A percentile compares a stretch with the other conserved stretches of the same genome.
Conservation (phyloP, 2,888 invertebrate genomes). For the Archips xylosteana region DNA sequence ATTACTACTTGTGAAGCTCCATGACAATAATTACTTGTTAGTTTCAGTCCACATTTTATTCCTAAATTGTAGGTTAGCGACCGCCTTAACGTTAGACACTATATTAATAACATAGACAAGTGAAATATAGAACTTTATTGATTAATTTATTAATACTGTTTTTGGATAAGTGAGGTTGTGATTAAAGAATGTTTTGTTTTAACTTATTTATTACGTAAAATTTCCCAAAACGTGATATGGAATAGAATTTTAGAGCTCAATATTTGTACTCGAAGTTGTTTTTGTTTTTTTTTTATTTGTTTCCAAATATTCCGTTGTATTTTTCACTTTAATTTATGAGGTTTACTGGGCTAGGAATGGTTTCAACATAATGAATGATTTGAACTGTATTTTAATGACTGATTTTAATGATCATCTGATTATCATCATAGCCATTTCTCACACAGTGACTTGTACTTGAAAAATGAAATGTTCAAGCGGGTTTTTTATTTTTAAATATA, state of each 20-base stretch:
- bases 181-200: slow-evolving; percentile 35
- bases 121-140: slow-evolving; percentile 1
- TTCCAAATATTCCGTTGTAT: slow-evolving; percentile 11
- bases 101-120: not conserved
- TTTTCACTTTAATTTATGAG: not conserved
- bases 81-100: slow-evolving; percentile 28
- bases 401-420: not conserved
- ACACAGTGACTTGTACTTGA: slow-evolving; percentile 1
- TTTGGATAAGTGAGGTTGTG: slow-evolving; percentile 39
- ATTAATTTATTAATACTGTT: slow-evolving; percentile 30
- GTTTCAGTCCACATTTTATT: not conserved
- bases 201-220: slow-evolving; percentile 37
- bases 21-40: not conserved
- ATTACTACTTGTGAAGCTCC: not conserved
- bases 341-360: too few relatives aligned
- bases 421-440: not conserved
- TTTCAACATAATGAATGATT: not conserved
- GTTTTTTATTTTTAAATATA: slow-evolving; percentile 25
- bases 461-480: slow-evolving; percentile 23
- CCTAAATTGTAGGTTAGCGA: not conserved
- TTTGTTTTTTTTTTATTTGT: slow-evolving; percentile 13
- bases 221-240: not conserved
- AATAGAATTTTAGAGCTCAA: slow-evolving; percentile 18
- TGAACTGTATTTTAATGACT: not conserved
- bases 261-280: slow-evolving; percentile 26